Conservation (phyloP, 2,888 invertebrate genomes). For the Mythimna lalbum region DNA sequence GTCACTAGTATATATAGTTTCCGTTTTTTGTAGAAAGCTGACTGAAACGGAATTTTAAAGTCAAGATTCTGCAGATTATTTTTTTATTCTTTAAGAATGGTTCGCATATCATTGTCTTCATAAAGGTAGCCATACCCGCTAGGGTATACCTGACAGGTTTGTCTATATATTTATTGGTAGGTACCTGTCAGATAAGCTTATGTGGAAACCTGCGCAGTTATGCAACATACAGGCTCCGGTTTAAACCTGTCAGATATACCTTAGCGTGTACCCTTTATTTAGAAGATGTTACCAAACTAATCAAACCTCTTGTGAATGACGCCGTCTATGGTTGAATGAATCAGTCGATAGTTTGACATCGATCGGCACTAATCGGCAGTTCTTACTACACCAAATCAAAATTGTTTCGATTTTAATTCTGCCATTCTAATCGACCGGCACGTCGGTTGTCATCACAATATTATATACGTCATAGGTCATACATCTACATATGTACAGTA, state of each 20-base stretch:
- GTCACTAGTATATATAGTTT: slow-evolving; percentile 16
- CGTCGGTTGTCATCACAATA: background rate
- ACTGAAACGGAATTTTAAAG: background rate
- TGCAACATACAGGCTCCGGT: too few species aligned
- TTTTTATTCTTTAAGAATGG: background rate
- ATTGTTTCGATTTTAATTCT: too few species aligned
- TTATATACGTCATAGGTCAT: too few species aligned
- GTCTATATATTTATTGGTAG: too few species aligned
- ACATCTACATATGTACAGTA: too few species aligned
- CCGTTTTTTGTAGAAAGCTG: slow-evolving; percentile 15
- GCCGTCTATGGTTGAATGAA: background rate
- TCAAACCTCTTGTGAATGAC: background rate
- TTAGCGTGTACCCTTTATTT: too few species aligned
- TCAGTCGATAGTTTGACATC: background rate
- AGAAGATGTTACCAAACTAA: background rate
- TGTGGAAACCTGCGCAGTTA: too few species aligned
- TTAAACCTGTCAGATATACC: too few species aligned
- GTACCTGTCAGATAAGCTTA: too few species aligned
- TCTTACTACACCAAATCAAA: background rate
- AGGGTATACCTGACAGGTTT: too few species aligned
- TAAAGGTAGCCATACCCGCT: too few species aligned
- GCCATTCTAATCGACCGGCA: background rate
- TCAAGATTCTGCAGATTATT: background rate
- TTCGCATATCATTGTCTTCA: background rate
- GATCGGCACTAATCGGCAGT: background rate